Evolutionary conservation across 2,797 vertebrate species (phyloP).

Genomic region (Taeniopygia guttata): DNA sequence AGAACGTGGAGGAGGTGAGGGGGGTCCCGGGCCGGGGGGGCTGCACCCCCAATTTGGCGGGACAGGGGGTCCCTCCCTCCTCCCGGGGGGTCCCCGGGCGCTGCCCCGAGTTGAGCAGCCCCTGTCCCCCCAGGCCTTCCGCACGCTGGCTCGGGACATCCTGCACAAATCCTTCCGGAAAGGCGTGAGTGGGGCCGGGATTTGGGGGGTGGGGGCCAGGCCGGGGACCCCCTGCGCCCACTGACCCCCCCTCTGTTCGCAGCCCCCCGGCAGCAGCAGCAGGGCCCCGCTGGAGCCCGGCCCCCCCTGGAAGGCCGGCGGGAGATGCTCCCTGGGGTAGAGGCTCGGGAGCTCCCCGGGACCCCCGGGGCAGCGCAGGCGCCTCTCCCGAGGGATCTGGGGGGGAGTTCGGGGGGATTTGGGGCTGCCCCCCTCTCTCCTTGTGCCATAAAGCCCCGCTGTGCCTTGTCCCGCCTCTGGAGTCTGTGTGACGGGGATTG

Average conservation of each 20-base stretch:
- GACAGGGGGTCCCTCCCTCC: no score
- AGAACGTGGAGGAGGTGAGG: constrained; percentile 92
- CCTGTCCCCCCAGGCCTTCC: constrained; percentile 76
- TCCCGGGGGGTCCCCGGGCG: no score
- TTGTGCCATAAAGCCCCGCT: background rate
- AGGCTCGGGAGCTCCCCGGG: background rate
- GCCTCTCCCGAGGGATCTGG: background rate
- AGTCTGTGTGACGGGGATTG: background rate
- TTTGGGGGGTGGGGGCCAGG: background rate
- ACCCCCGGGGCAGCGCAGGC: background rate
- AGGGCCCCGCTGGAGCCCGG: background rate
- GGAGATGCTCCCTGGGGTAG: background rate
- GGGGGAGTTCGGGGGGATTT: background rate
- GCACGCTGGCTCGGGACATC: constrained; percentile 86
- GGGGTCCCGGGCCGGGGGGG: background rate
- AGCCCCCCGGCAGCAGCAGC: background rate
- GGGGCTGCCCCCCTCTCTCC: background rate
- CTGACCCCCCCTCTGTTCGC: background rate
- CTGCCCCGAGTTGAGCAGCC: background rate
- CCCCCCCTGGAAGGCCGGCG: background rate
- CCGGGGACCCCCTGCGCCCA: background rate
- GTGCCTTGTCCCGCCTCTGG: background rate
- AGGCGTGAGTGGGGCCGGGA: constrained; percentile 23
- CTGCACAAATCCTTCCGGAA: constrained; percentile 76
- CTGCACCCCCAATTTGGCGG: no score